A percentile compares a stretch with the other conserved stretches of the same genome.
These are phyloP conservation scores for Anhinga anhinga DNA, from an alignment of 2,113 vertebrate species.

Conservation along the genomic window DNA sequence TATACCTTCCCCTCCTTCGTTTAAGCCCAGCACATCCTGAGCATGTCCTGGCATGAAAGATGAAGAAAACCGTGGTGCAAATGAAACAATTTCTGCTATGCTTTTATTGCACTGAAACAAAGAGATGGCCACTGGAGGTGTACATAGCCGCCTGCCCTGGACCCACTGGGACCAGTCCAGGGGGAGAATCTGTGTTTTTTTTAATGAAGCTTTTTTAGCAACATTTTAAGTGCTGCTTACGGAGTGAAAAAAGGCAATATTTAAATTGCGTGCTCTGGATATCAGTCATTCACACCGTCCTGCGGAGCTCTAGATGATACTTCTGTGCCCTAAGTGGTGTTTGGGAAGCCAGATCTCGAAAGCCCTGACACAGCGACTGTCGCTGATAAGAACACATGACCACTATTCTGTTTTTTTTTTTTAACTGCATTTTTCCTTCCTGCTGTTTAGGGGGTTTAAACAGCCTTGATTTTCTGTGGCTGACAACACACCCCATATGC, in stretches of 20 bases:
- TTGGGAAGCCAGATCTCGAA: neutral
- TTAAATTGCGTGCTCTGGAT: neutral
- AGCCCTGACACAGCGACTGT: neutral
- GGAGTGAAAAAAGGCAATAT: neutral
- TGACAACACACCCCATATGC: conserved; percentile 71
- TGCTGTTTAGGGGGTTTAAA: conserved; percentile 49
- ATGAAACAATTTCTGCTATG: neutral
- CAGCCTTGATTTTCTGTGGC: conserved; percentile 54
- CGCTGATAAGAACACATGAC: neutral
- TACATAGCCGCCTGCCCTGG: neutral
- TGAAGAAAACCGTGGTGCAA: neutral
- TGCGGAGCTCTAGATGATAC: neutral
- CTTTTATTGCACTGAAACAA: neutral
- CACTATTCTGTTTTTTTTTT: neutral
- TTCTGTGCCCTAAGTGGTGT: neutral
- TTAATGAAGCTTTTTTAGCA: neutral
- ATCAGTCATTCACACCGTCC: neutral
- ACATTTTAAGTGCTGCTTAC: neutral
- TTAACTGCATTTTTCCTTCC: neutral
- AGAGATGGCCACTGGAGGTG: neutral
- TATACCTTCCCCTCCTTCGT: neutral
- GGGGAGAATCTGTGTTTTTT: neutral
- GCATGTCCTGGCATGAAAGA: neutral
- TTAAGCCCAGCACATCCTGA: neutral
- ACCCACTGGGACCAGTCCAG: too few relatives aligned